Evolutionary conservation across 2,888 invertebrate species (phyloP).

Genomic region (Lochmaea capreae): DNA sequence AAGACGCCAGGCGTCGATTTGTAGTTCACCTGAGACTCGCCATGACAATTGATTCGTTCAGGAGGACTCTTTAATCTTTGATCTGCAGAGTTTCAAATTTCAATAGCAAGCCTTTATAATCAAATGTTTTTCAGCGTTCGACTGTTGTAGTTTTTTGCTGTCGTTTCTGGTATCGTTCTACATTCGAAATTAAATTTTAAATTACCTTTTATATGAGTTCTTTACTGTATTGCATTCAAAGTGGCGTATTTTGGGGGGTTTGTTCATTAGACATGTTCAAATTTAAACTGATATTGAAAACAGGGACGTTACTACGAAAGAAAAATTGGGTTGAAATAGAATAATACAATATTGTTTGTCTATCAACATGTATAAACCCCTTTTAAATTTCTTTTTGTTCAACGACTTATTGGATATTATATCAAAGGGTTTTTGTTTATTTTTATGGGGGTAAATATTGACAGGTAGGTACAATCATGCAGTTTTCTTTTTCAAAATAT

Average conservation of each 20-base stretch:
- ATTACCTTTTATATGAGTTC: constrained; percentile 36
- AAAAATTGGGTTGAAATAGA: neutral
- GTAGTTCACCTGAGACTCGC: constrained; percentile 49
- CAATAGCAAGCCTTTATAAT: constrained; percentile 37
- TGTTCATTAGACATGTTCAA: constrained; percentile 26
- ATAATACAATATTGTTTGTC: neutral
- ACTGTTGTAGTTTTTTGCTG: constrained; percentile 21
- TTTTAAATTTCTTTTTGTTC: neutral
- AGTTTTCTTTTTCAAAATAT: no score
- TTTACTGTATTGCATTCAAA: constrained; percentile 18
- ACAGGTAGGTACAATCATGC: no score
- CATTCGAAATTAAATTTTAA: constrained; percentile 39
- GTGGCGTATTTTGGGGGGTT: neutral
- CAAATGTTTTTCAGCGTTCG: constrained; percentile 32
- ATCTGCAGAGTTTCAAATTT: constrained; percentile 41
- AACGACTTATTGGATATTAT: no score
- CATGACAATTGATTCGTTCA: constrained; percentile 49
- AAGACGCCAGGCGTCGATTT: constrained; percentile 37
- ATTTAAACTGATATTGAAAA: constrained; percentile 7
- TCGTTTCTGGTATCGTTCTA: constrained; percentile 17
- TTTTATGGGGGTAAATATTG: no score
- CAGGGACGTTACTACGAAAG: neutral
- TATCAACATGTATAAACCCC: no score
- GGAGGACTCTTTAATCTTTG: constrained; percentile 38
- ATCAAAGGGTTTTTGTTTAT: no score